These are phyloP conservation scores for Synanthedon tipuliformis DNA, from an alignment of 2,888 invertebrate species.

Conservation along the genomic window DNA sequence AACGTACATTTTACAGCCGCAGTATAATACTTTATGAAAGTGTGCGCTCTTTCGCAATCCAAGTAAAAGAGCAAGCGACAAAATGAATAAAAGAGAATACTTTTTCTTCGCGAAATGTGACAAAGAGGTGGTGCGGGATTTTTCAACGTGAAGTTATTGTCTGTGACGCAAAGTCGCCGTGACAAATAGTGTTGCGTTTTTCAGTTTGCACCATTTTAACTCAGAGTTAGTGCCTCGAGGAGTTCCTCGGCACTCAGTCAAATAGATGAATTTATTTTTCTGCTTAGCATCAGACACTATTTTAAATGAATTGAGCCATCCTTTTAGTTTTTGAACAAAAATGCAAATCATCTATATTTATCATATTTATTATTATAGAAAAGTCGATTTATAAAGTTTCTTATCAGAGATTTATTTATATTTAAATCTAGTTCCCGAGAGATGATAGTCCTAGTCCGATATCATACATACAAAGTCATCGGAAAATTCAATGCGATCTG, in stretches of 20 bases:
- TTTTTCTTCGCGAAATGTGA: constrained; percentile 58
- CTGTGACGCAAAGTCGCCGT: constrained; percentile 50
- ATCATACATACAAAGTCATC: too few relatives aligned
- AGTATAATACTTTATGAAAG: background rate
- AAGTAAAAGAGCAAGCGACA: constrained; percentile 26
- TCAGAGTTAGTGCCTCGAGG: constrained; percentile 1
- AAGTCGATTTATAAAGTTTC: too few relatives aligned
- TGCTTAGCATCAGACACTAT: background rate
- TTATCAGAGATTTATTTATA: too few relatives aligned
- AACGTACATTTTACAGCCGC: background rate
- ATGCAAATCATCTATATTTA: too few relatives aligned
- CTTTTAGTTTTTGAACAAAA: too few relatives aligned
- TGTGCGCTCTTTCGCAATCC: constrained; percentile 5
- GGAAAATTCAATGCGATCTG: too few relatives aligned
- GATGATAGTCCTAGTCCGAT: too few relatives aligned
- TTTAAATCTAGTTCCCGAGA: too few relatives aligned
- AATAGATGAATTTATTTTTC: background rate
- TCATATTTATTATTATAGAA: too few relatives aligned
- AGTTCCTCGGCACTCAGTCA: background rate
- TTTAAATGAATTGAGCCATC: too few relatives aligned
- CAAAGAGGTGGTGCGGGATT: constrained; percentile 57
- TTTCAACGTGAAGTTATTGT: constrained; percentile 58
- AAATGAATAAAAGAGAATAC: constrained; percentile 45
- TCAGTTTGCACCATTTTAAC: constrained; percentile 48
- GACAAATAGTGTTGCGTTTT: constrained; percentile 54